Evolutionary conservation across 2,888 invertebrate genomes (phyloP), one percentile per base, ranked within the genome.

Genomic region (Agriopis aurantiaria): DNA sequence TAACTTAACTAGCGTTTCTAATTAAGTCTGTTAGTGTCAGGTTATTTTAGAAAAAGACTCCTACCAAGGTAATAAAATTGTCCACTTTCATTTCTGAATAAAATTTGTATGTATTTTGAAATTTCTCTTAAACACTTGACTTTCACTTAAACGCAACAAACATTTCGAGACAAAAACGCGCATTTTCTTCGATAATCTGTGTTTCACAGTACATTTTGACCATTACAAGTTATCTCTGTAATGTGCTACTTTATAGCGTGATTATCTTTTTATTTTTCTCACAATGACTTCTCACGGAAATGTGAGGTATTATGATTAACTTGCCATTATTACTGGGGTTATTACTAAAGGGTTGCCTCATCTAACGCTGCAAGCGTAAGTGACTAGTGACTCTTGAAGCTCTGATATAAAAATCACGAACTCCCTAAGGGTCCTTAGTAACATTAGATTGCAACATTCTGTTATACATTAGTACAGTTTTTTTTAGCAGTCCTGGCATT

Each of bases 221-320:
- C 63, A 70, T 70, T 65, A 65, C 64, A 41, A 46, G 49, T 46
- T 67, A 59, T 64, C 65, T 62, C 43, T 68, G 53, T 70, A 72
- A 75, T 66, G 56, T 64, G 61, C 52, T 61, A 48, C 52, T 68
- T 63, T 70, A 63, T 41, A 23, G 63, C 49, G 62, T 69, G 63
- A 66, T 72, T 53, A 62, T 68, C 73, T 65, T 75, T 58, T 66
- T 70, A 41, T 62, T 55, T 78, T 86, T 86, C 85, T 79, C 86
- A 84, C 83, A 82, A 75, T 75, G 59, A 76, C 80, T 88, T 87
- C 85, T 83, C 87, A 87, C 85, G 84, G 80, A 83, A 86, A 86
- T 79, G 79, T 80, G 76, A 73, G 77, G 78, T 73, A 78, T 80
- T 85, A 85, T 83, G 85, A 84, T 86, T 85, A 80, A 82, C 82